Evolutionary conservation across 2,113 vertebrate species (phyloP).

Genomic region (Oceanodroma tethys): DNA sequence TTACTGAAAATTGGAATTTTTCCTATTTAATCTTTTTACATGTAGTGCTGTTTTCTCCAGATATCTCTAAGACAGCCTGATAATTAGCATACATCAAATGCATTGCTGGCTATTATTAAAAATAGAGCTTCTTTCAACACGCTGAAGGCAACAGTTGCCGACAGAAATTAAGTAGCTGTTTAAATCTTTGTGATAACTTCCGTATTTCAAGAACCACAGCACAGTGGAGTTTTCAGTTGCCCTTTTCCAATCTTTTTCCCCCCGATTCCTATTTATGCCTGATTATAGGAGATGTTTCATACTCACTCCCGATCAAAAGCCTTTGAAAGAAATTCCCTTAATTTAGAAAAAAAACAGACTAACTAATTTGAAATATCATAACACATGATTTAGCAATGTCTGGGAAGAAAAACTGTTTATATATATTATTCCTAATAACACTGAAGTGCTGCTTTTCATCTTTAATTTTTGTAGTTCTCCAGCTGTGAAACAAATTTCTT

Average conservation of each 20-base stretch:
- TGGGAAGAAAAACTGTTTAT: background rate
- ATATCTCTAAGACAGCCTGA: background rate
- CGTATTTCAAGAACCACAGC: background rate
- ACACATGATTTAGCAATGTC: background rate
- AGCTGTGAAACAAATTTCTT: background rate
- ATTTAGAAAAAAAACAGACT: background rate
- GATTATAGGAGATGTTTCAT: background rate
- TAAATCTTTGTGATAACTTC: background rate
- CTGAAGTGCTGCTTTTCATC: background rate
- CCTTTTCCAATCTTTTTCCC: background rate
- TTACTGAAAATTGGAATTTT: background rate
- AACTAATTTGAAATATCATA: background rate
- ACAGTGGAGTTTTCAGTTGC: background rate
- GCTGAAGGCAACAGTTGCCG: constrained; percentile 17
- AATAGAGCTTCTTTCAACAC: background rate
- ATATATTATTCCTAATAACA: background rate
- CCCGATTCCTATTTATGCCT: background rate
- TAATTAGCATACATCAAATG: background rate
- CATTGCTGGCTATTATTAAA: background rate
- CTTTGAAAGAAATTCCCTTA: background rate
- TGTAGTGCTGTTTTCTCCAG: background rate
- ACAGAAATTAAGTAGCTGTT: constrained; percentile 30
- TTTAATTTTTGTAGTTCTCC: background rate
- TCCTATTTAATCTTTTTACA: background rate
- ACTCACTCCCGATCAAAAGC: background rate